A percentile compares a stretch with the other conserved stretches of the same genome.
phyloP scores from a whole-genome alignment of 1,140 invertebrate species.

The Chironomus striatipennis region DNA sequence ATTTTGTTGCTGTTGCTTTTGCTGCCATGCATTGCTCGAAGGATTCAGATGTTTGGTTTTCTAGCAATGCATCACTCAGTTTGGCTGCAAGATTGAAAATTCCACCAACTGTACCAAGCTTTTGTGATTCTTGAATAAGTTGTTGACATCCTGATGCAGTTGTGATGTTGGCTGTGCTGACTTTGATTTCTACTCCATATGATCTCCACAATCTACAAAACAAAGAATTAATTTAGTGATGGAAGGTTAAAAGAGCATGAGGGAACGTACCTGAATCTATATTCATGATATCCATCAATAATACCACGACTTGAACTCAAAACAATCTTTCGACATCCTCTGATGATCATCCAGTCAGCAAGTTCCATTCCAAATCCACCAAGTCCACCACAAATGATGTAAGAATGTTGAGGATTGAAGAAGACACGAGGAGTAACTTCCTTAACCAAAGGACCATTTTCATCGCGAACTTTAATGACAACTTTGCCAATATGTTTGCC shows the following conservation, averaged over 20 bases:
- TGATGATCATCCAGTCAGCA: constrained; percentile 66
- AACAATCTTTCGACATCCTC: constrained; percentile 64
- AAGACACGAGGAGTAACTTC: not conserved
- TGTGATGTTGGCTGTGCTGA: constrained; percentile 49
- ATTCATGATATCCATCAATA: constrained; percentile 62
- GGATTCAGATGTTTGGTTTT: constrained; percentile 42
- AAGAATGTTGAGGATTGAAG: constrained; percentile 31
- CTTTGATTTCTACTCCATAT: constrained; percentile 47
- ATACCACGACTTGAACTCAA: constrained; percentile 66
- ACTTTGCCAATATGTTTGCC: constrained; percentile 81
- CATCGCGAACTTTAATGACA: constrained; percentile 42
- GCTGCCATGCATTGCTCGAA: constrained; percentile 41
- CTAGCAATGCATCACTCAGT: constrained; percentile 41
- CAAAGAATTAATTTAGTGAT: no score
- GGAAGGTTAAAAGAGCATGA: no score
- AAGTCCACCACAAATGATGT: constrained; percentile 57
- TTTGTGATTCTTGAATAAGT: constrained; percentile 47
- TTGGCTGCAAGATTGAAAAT: constrained; percentile 68
- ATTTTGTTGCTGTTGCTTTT: constrained; percentile 43
- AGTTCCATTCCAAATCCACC: constrained; percentile 82
- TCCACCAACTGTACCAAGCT: constrained; percentile 54
- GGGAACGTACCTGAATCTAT: constrained; percentile 34
- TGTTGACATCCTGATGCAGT: constrained; percentile 40
- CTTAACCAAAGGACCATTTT: constrained; percentile 40
- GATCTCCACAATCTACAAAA: constrained; percentile 49